Base-by-base conservation (phyloP, 2,888 invertebrate genomes). In the Thysanoteuthis rhombus region DNA sequence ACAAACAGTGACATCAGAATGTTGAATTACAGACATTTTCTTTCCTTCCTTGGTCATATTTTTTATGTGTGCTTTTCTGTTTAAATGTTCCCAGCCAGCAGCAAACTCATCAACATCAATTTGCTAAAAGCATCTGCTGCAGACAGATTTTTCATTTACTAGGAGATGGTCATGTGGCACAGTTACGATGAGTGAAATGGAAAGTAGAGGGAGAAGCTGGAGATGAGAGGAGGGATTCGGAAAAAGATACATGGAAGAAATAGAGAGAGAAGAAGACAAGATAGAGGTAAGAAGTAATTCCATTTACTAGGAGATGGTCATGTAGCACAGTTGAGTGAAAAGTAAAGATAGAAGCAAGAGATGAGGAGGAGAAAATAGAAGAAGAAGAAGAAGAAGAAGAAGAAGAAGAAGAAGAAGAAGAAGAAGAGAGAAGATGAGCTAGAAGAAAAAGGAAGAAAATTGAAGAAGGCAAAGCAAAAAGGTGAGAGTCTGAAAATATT, bases 1-100 rank as follows among this genome's bases (percentile, higher is more conserved):
- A 75, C 75, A 75, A 75, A 75, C 75, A 75, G 75, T 75, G 75
- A 75, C 75, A 75, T 75, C 75, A 75, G 75, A 75, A 75, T 75
- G 75, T 75, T 75, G 75, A n/a, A 75, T 75, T 75, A n/a, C n/a
- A 75, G n/a, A 75, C 75, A 75, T n/a, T 75, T 75, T 75, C 16
- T 75, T 58, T 75, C 75, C 75, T 75, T 75, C n/a, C 75, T 75
- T 75, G 75, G n/a, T n/a, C n/a, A 75, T n/a, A 75, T 75, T 75
- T 75, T 75, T 75, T 75, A 12, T 75, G n/a, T 75, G 10, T 75
- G n/a, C n/a, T n/a, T 75, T 75, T n/a, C 75, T 10, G 75, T 75
- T 75, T 75, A 75, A 75, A 75, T 75, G 75, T 75, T 75, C 75
- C 75, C n/a, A 75, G 75, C 75, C n/a, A 75, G 75, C n/a, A 75